Base-by-base conservation (phyloP, 2,888 invertebrate genomes). In the Drosophila antonietae region DNA sequence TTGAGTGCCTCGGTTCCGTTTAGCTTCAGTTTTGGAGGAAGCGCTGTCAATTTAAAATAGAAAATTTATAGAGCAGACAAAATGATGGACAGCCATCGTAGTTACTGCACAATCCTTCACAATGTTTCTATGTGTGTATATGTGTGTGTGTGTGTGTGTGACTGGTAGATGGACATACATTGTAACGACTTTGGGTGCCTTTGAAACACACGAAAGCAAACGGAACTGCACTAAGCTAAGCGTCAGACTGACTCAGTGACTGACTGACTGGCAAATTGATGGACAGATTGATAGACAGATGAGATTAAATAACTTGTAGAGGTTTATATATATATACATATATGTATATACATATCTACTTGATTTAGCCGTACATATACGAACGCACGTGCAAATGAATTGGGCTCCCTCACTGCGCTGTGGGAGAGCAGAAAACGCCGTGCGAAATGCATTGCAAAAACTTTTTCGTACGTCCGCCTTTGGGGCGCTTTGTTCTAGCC, bases 251-350 rank as follows among this genome's bases (percentile, higher is more conserved):
- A 46, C 49, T 39, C 55, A 55, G 55, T 73, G 68, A 59, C 44
- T 55, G 62, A 73, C 81, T 70, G 79, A 61, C 73, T 81, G 85
- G 73, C 92, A 92, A 92, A 92, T 92, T 92, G 93, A 92, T 89
- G 91, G 92, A 92, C 93, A 92, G 91, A 86, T 90, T 92, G 92
- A 92, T 91, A 90, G 92, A 92, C 93, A 91, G 92, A 91, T 92
- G 89, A 90, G 91, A 92, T 91, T 91, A 92, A 92, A 92, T 91
- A 92, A 92, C 91, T 91, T 91, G 91, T 86, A 91, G 81, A 85
- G 90, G 81, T 89, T 89, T 80, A 82, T 79, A 73, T 70, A 63
- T 58, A 77, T 68, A 59, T 62, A 56, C 55, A 57, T 56, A 35
- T 62, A 63, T 58, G 75, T 61, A 57, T 55, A 62, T 52, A 63